Evolutionary conservation across 2,888 invertebrate species (phyloP).

Genomic region (Acanthosoma haemorrhoidale): DNA sequence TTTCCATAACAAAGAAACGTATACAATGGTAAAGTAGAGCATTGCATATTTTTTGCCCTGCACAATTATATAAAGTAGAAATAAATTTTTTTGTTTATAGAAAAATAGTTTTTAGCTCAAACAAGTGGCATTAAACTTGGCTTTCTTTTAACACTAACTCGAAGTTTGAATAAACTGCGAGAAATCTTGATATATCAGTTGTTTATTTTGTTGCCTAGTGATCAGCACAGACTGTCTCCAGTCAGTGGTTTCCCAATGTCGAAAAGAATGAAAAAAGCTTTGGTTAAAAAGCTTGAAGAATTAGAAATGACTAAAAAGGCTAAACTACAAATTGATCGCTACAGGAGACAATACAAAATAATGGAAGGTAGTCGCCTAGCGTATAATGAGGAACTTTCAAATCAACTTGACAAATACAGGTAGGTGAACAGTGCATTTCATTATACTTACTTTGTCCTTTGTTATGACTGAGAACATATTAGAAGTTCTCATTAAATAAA

Average conservation of each 20-base stretch:
- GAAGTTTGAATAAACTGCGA: not conserved
- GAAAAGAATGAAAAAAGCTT: constrained; percentile 36
- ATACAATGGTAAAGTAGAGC: too few species aligned
- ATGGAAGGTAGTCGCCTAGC: constrained; percentile 74
- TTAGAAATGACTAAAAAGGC: constrained; percentile 53
- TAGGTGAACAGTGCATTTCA: too few species aligned
- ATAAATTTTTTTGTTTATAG: too few species aligned
- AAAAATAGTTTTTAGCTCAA: too few species aligned
- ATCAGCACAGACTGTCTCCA: not conserved
- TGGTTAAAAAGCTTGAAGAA: constrained; percentile 34
- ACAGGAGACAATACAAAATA: constrained; percentile 75
- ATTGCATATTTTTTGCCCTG: too few species aligned
- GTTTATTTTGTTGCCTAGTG: constrained; percentile 6
- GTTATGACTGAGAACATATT: too few species aligned
- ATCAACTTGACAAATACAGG: constrained; percentile 51
- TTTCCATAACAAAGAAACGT: too few species aligned
- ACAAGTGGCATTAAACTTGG: too few species aligned
- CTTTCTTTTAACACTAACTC: too few species aligned
- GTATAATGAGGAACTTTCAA: constrained; percentile 64
- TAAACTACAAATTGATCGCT: constrained; percentile 67
- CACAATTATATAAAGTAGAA: too few species aligned
- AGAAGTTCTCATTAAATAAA: too few species aligned
- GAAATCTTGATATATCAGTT: not conserved
- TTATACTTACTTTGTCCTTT: too few species aligned
- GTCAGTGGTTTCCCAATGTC: constrained; percentile 18